Evolutionary conservation across 2,888 invertebrate genomes (phyloP), one percentile per base, ranked within the genome.

Genomic region (Branchellion lobata): DNA sequence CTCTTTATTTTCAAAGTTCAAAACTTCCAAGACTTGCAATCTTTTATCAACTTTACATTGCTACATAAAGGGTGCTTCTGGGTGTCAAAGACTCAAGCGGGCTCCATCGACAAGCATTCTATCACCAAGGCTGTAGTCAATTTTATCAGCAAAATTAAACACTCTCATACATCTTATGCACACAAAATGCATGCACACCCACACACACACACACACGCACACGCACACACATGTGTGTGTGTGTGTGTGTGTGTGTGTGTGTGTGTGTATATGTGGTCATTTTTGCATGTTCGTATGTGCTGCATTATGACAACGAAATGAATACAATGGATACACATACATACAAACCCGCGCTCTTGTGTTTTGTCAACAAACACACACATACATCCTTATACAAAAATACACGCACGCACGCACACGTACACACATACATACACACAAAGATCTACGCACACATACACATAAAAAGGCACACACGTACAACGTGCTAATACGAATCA

Each of bases 401-500:
- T 18, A 47, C 47, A 47, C 47, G 18, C 47, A 47, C 47, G 18
- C 47, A 47, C 47, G 18, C 47, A 47, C 47, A 47, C 47, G 18
- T 18, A 47, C 47, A 47, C 47, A 47, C 47, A 47, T 18, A 47
- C 47, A 47, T 18, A 47, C 47, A 47, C 47, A 47, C 47, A 47
- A 8, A 47, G 11, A 47, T 18, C 8, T 18, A 47, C 47, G 18
- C 47, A 47, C 47, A 47, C 47, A 47, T 18, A 47, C 47, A 47
- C 47, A 47, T 18, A 47, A 8, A 47, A 5, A 57, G n/a, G 21
- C 8, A 57, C 61, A 57, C 61, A 57, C 61, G 61, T 57, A 57
- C 61, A 57, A 24, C 61, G 61, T 57, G 61, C 24, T 57, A 57
- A 57, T 57, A 57, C 61, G 61, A 57, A 57, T 57, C 61, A 57